Base-by-base conservation (phyloP, 1,140 invertebrate species). In the Ips nitidus region DNA sequence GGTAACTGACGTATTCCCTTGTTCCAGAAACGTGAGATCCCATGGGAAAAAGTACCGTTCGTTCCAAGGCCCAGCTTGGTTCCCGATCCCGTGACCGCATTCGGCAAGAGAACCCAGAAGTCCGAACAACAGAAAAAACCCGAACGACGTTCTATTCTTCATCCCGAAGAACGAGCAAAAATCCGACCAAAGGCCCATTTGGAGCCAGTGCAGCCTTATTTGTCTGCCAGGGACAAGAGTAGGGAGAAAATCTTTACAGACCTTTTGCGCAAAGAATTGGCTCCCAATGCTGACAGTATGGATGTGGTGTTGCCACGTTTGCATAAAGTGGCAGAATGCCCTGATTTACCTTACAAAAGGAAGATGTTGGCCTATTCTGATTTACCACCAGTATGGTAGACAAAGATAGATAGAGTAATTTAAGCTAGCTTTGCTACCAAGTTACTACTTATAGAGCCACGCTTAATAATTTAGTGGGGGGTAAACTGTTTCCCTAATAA, bases 21-120 rank as follows among this genome's bases (percentile, higher is more conserved):
- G 62, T 90, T 90, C 80, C 89, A 92, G 90, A 91, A 86, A 85
- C 85, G 84, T 74, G 84, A 85, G 79, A 89, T 92, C 73, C 90
- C 91, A 74, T 94, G 91, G 91, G 90, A 92, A 81, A 91, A 91
- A 84, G 89, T 91, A 77, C 91, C 92, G 72, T 88, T 86, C 79
- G 91, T 93, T 74, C 90, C 92, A 70, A 84, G 92, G 71, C 91
- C 92, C 71, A 91, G 91, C 74, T 85, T 92, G 78, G 88, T 93
- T 70, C 87, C 90, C 58, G 90, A 91, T 79, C 90, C 91, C 52
- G 86, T 92, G 79, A 92, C 91, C 69, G 91, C 91, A 59, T 93
- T 89, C 84, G 91, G 91, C 39, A 83, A 83, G 85, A 86, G 50
- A 83, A 85, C 75, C 52, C 75, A 56, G 73, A 78, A 70, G 57